Evolutionary conservation across 2,888 invertebrate genomes (phyloP).

Genomic region (Dione vanillae): DNA sequence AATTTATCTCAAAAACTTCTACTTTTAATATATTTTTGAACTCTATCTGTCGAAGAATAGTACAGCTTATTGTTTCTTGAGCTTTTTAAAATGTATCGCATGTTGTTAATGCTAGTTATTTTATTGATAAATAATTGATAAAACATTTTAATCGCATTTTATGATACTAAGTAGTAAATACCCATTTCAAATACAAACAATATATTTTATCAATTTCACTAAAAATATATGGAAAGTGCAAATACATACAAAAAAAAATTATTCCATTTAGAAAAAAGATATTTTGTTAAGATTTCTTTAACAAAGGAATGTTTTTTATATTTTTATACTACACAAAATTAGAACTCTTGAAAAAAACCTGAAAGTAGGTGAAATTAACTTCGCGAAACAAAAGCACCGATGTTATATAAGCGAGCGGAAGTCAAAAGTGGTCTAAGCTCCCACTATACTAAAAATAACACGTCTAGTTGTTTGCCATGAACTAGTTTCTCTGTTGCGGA

Average conservation of each 20-base stretch:
- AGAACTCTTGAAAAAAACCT: conserved; percentile 1
- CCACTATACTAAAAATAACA: conserved; percentile 22
- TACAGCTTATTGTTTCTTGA: too few species aligned
- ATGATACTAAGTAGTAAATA: too few species aligned
- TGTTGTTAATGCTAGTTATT: too few species aligned
- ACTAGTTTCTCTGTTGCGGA: conserved; percentile 32
- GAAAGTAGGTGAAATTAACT: conserved; percentile 17
- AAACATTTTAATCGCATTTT: too few species aligned
- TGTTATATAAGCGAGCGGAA: conserved; percentile 23
- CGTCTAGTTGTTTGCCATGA: conserved; percentile 34
- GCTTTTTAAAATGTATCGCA: too few species aligned
- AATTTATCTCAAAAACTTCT: too few species aligned
- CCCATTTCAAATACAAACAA: too few species aligned
- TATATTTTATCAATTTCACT: background rate
- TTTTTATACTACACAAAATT: background rate
- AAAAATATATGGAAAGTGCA: background rate
- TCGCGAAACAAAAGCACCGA: conserved; percentile 20
- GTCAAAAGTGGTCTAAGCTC: conserved; percentile 18
- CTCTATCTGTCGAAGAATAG: too few species aligned
- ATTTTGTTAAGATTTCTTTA: background rate
- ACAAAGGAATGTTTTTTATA: background rate
- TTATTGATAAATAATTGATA: too few species aligned
- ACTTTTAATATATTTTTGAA: too few species aligned
- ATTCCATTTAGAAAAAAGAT: background rate
- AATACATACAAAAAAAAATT: background rate